Evolutionary conservation across 1,140 invertebrate species (phyloP).

Genomic region (Venturia canescens): DNA sequence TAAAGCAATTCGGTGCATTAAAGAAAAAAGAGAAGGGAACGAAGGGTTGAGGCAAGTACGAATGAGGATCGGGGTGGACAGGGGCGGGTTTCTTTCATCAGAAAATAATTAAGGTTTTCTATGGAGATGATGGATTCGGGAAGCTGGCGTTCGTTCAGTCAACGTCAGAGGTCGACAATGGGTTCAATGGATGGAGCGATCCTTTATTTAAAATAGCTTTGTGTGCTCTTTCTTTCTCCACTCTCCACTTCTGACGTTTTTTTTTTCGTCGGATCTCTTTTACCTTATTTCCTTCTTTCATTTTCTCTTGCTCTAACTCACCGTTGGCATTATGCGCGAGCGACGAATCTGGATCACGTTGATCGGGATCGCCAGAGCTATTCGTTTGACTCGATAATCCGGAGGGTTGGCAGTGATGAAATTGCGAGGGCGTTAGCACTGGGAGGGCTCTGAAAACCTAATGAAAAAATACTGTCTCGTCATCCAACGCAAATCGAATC

Average conservation of each 20-base stretch:
- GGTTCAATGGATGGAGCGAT: slow-evolving; percentile 76
- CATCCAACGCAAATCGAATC: slow-evolving; percentile 45
- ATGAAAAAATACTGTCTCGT: slow-evolving; percentile 52
- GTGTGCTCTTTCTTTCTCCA: slow-evolving; percentile 65
- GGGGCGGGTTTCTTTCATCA: slow-evolving; percentile 73
- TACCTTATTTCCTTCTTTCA: slow-evolving; percentile 15
- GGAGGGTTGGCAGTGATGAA: slow-evolving; percentile 20
- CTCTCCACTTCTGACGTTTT: slow-evolving; percentile 49
- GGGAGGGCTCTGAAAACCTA: slow-evolving; percentile 17
- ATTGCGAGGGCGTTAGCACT: slow-evolving; percentile 12
- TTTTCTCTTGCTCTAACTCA: slow-evolving; percentile 28
- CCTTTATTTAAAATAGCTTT: slow-evolving; percentile 79
- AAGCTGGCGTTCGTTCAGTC: slow-evolving; percentile 75
- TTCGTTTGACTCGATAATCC: slow-evolving; percentile 46
- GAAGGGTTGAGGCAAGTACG: slow-evolving; percentile 31
- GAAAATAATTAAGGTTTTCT: slow-evolving; percentile 78
- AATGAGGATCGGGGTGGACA: slow-evolving; percentile 4
- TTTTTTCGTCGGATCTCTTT: slow-evolving; percentile 48
- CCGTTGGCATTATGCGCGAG: slow-evolving; percentile 19
- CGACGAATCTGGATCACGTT: slow-evolving; percentile 42
- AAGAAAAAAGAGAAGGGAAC: slow-evolving; percentile 14
- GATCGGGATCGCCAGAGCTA: slow-evolving; percentile 33
- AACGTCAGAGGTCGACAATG: slow-evolving; percentile 77
- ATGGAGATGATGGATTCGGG: slow-evolving; percentile 76
- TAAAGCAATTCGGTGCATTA: neutral